phyloP scores from a whole-genome alignment of 2,113 vertebrate species.

The Paradoxurus hermaphroditus region DNA sequence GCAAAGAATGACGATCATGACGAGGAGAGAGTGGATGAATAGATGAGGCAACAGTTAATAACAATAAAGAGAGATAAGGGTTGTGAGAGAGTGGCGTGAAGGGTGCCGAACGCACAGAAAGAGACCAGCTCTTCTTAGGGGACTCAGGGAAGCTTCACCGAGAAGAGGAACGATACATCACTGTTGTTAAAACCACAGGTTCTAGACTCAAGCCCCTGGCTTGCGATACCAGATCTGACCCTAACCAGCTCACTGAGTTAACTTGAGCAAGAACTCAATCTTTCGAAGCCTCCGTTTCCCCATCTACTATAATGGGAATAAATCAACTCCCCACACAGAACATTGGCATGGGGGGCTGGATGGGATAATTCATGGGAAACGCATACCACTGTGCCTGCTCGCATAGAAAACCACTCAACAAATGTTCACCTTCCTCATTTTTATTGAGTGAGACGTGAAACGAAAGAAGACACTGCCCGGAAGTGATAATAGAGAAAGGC shows the following conservation, averaged over 20 bases:
- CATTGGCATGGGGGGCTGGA: accelerated
- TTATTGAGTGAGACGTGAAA: background rate
- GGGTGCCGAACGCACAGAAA: background rate
- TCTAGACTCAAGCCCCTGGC: background rate
- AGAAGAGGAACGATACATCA: background rate
- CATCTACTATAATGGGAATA: background rate
- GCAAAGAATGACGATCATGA: background rate
- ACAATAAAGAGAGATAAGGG: background rate
- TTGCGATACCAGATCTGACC: background rate
- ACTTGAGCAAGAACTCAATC: background rate
- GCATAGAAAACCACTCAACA: accelerated
- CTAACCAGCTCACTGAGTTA: background rate
- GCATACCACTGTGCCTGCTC: no score
- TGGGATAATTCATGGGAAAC: background rate
- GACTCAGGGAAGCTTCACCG: background rate
- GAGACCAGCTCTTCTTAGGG: background rate
- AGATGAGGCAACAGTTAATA: background rate
- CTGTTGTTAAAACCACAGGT: background rate
- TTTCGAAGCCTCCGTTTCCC: background rate
- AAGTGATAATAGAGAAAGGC: background rate
- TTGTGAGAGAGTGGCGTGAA: accelerated
- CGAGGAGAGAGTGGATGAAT: background rate
- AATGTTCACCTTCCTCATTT: background rate
- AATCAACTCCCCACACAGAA: no score
- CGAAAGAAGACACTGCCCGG: background rate